A percentile compares a stretch with the other conserved stretches of the same genome.
These are phyloP conservation scores for Eurytemora carolleeae DNA, from an alignment of 1,140 invertebrate species.

Conservation along the genomic window DNA sequence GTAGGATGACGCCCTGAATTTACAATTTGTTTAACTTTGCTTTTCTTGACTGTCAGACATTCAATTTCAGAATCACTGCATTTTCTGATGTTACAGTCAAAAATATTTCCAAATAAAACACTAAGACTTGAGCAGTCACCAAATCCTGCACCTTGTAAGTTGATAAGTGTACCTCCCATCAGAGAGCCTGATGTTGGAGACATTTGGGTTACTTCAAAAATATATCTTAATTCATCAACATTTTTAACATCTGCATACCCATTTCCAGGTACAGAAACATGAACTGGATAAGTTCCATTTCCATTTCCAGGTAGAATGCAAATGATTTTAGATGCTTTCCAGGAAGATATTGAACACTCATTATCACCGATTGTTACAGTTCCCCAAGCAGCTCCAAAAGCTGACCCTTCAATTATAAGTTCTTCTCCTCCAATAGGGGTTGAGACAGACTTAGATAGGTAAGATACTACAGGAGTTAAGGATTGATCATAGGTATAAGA, in stretches of 20 bases:
- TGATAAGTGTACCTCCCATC: background rate
- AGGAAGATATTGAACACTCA: background rate
- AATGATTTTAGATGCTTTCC: background rate
- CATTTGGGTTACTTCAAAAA: background rate
- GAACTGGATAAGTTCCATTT: background rate
- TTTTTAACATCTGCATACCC: background rate
- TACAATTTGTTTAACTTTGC: no score
- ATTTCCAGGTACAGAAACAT: background rate
- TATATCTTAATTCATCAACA: background rate
- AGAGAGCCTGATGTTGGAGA: background rate
- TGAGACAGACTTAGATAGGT: background rate
- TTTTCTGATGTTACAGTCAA: no score
- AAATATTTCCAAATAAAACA: no score
- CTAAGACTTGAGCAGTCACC: no score
- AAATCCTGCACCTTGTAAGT: background rate
- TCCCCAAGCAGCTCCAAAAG: background rate
- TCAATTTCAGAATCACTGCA: no score
- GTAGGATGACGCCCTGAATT: conserved; percentile 4
- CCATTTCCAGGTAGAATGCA: background rate
- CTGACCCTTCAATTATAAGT: conserved; percentile 5
- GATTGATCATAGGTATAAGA: background rate
- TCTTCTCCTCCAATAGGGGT: background rate
- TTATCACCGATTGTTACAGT: background rate
- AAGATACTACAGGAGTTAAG: background rate
- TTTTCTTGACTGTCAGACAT: no score